phyloP scores from a whole-genome alignment of 2,113 vertebrate genomes.

The Thermophis baileyi region DNA sequence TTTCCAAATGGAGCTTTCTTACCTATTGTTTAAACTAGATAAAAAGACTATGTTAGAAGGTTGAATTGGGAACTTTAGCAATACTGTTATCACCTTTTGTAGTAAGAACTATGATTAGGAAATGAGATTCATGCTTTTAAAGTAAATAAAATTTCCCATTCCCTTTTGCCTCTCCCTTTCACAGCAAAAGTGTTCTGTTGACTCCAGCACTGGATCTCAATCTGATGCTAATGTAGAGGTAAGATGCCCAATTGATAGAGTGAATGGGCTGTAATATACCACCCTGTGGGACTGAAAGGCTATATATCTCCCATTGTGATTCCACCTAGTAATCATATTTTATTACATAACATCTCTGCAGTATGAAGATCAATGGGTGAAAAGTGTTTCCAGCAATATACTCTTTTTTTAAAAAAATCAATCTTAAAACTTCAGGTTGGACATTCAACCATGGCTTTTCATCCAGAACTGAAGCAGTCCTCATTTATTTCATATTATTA shows the following conservation, averaged over 20 bases:
- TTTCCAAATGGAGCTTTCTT: neutral
- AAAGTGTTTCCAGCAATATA: neutral
- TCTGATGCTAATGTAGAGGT: conserved; percentile 74
- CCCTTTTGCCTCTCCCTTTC: neutral
- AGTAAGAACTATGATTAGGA: neutral
- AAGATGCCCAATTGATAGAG: neutral
- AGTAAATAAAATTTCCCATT: neutral
- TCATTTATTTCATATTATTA: neutral
- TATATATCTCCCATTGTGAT: neutral
- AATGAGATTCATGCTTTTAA: neutral
- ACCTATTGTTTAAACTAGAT: neutral
- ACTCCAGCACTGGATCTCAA: conserved; percentile 81
- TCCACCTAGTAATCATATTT: neutral
- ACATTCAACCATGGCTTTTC: neutral
- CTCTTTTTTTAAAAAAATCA: neutral
- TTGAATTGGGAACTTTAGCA: neutral
- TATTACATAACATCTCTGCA: neutral
- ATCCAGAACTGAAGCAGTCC: neutral
- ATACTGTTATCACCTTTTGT: neutral
- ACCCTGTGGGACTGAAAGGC: neutral
- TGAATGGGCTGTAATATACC: neutral
- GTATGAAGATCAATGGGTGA: neutral
- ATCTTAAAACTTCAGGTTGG: neutral
- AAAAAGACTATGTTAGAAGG: neutral
- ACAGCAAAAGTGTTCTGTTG: conserved; percentile 72